phyloP scores from a whole-genome alignment of 2,888 invertebrate species.

The Nematopogon swammerdamellus region DNA sequence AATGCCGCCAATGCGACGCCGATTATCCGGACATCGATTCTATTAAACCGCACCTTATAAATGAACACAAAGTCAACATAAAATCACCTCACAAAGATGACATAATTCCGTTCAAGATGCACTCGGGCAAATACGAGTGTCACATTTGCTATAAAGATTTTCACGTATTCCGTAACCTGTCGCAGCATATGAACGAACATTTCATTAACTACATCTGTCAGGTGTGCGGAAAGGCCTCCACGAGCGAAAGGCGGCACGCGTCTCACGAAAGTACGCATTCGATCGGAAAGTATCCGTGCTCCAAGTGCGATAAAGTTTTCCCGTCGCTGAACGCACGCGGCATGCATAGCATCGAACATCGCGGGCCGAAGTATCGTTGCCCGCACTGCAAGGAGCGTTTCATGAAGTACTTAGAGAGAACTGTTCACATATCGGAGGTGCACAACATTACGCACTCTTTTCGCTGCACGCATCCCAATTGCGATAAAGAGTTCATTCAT shows the following conservation, averaged over 20 bases:
- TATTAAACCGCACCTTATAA: constrained; percentile 14
- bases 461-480: no score
- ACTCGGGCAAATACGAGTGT: no score
- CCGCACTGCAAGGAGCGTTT: no score
- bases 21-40: constrained; percentile 10
- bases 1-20: constrained; percentile 13
- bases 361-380: no score
- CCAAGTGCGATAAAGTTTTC: constrained; percentile 14
- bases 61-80: constrained; percentile 13
- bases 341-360: no score
- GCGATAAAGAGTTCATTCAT: no score
- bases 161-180: constrained; percentile 9
- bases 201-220: constrained; percentile 23
- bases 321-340: constrained; percentile 4
- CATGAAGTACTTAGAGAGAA: no score
- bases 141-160: not conserved
- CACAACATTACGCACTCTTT: no score
- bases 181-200: constrained; percentile 27
- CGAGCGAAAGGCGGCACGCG: constrained; percentile 5
- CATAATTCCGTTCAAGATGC: constrained; percentile 15
- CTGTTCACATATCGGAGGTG: no score
- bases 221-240: constrained; percentile 24
- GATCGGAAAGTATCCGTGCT: constrained; percentile 16
- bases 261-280: constrained; percentile 22
- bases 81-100: constrained; percentile 13